Percentiles rank a stretch among this genome's conserved stretches.
phyloP scores from a whole-genome alignment of 2,113 vertebrate genomes.

The cattle (Bos taurus) region ARS-UCD2.0 NC_037334.1:109644001-109644500 shows the following conservation, averaged over 20 bases:
- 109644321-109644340: not conserved
- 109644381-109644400: not conserved
- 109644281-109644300: not conserved
- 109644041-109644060: not conserved
- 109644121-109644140: not conserved
- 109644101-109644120: not conserved
- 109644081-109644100: not conserved
- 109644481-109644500: not conserved
- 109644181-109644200: not conserved
- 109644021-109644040: not conserved
- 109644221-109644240: not conserved
- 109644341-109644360: not conserved
- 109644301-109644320: not conserved
- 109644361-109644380: not conserved
- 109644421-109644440: not conserved
- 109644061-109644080: not conserved
- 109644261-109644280: not conserved
- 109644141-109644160: not conserved
- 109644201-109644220: not conserved
- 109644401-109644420: not conserved
- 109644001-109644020: slow-evolving; percentile 24
- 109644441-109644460: not conserved
- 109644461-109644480: not conserved
- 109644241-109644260: not conserved
- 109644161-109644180: not conserved